Conservation (phyloP, 2,888 invertebrate genomes). For the Trichopria drosophilae region DNA sequence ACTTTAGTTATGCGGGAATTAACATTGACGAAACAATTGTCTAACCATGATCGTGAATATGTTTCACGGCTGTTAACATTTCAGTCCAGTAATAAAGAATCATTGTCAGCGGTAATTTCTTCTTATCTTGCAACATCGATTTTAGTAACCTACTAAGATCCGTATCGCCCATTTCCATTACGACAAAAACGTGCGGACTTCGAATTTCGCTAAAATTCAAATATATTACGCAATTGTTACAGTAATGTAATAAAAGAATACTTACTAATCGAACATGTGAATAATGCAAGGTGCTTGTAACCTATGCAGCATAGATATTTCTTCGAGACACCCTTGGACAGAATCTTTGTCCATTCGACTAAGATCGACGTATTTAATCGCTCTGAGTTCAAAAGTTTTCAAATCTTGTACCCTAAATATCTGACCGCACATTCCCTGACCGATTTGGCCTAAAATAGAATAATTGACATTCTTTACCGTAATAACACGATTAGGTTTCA, state of each 20-base stretch:
- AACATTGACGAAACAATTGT: slow-evolving; percentile 1
- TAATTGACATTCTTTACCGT: slow-evolving; percentile 75
- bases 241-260: slow-evolving; percentile 40
- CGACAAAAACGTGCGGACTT: slow-evolving; percentile 68
- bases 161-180: slow-evolving; percentile 91
- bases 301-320: slow-evolving; percentile 78
- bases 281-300: slow-evolving; percentile 86
- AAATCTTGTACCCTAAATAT: slow-evolving; percentile 74
- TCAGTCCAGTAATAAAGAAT: slow-evolving; percentile 90
- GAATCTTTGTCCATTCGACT: slow-evolving; percentile 70
- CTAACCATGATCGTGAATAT: slow-evolving; percentile 85
- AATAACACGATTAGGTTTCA: slow-evolving; percentile 58
- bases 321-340: slow-evolving; percentile 82
- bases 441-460: slow-evolving; percentile 73
- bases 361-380: slow-evolving; percentile 83
- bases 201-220: slow-evolving; percentile 67
- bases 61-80: slow-evolving; percentile 88
- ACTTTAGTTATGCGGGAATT: not conserved
- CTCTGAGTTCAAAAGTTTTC: slow-evolving; percentile 67
- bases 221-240: not conserved
- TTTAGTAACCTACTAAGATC: slow-evolving; percentile 81
- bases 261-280: slow-evolving; percentile 84
- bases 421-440: slow-evolving; percentile 88
- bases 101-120: slow-evolving; percentile 70
- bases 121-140: slow-evolving; percentile 56